Evolutionary conservation across 2,888 invertebrate genomes (phyloP), one percentile per base, ranked within the genome.

Genomic region (Drosophila imparisetae): DNA sequence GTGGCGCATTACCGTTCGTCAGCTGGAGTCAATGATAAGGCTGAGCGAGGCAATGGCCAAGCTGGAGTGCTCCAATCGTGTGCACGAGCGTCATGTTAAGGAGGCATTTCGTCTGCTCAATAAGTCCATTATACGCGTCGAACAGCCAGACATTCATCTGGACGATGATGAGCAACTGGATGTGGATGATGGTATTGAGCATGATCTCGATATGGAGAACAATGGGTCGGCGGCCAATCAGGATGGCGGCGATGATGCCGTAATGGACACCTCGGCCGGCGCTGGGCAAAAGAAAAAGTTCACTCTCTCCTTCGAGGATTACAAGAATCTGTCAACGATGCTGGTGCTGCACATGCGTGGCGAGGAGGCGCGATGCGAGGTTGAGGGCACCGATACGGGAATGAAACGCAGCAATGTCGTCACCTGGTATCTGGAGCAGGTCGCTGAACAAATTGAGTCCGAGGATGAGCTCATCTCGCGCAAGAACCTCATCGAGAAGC

Each of bases 1-100:
- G 0, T 99, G 99, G 98, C 94, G 99, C 62, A 98, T 99, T 81
- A 99, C 99, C 0, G 99, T 99, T 27, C 95, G 99, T 0, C 99
- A 99, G 91, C 93, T 98, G 72, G 98, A 98, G 93, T 97, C 97
- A 86, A 96, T 99, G 95, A 96, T 99, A 89, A 96, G 99, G 15
- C 94, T 99, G 30, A 97, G 99, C 0, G 99, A 99, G 94, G 98
- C 97, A 32, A 96, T 98, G 95, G 99, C 99, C 60, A 96, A 98
- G 93, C 95, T 99, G 95, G 97, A 99, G 93, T 99, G 99, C 93
- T 96, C 96, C 80, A 98, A 98, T 61, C 96, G 97, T 91, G 98
- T 99, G 18, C 95, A 95, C 6, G 94, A 95, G 0, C 95, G 95
- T 45, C 99, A 99, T 91, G 99, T 99, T 0, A 96, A 96, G 89